phyloP scores from a whole-genome alignment of 1,140 invertebrate species.

The Megathymus violae region DNA sequence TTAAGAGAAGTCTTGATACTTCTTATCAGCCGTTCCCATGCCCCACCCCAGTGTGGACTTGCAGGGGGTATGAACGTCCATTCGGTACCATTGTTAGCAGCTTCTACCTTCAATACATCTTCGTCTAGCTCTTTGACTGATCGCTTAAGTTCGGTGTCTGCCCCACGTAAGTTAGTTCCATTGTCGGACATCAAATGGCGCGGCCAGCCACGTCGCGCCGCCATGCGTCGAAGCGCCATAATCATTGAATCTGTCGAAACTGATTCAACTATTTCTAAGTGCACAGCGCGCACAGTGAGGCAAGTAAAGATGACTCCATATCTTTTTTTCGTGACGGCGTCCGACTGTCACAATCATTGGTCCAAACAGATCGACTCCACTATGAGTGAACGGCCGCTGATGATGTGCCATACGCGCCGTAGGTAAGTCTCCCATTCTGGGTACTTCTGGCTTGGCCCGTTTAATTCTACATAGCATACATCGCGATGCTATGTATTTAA shows the following conservation, averaged over 20 bases:
- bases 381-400: slow-evolving; percentile 9
- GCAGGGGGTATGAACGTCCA: slow-evolving; percentile 60
- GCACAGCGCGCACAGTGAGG: slow-evolving; percentile 30
- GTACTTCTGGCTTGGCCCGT: too few relatives aligned
- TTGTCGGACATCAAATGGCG: slow-evolving; percentile 46
- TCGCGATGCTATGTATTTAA: too few relatives aligned
- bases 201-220: slow-evolving; percentile 37
- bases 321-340: slow-evolving; percentile 27
- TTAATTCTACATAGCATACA: too few relatives aligned
- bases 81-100: too few relatives aligned
- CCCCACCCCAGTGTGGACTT: slow-evolving; percentile 54
- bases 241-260: slow-evolving; percentile 44
- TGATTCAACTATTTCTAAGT: slow-evolving; percentile 43
- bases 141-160: slow-evolving; percentile 42
- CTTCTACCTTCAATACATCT: too few relatives aligned
- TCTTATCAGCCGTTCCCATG: slow-evolving; percentile 42
- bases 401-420: too few relatives aligned
- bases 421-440: too few relatives aligned
- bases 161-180: slow-evolving; percentile 56
- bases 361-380: slow-evolving; percentile 23
- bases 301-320: not conserved
- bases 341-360: slow-evolving; percentile 21
- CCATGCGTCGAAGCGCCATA: slow-evolving; percentile 49
- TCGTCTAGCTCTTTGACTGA: slow-evolving; percentile 28
- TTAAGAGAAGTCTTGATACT: slow-evolving; percentile 38